Evolutionary conservation across 2,113 vertebrate genomes (phyloP).

Genomic region (Leuciscus idus): DNA sequence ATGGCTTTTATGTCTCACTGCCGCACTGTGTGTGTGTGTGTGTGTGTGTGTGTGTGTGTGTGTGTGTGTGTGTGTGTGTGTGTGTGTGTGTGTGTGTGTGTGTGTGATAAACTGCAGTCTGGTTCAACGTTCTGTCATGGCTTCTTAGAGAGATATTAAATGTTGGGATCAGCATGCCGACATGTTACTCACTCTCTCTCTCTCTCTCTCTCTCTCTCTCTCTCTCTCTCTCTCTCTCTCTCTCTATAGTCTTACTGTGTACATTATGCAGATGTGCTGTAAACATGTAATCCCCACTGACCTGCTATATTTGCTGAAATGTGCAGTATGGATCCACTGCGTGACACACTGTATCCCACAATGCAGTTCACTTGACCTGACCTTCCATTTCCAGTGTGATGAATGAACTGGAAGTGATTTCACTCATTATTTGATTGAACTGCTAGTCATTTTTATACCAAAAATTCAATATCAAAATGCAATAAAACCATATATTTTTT

Average conservation of each 20-base stretch:
- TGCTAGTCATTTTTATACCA: too few relatives aligned
- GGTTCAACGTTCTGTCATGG: neutral
- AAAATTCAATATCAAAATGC: too few relatives aligned
- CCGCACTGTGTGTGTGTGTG: neutral
- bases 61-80: neutral
- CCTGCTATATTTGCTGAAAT: neutral
- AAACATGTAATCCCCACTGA: neutral
- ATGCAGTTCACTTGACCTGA: neutral
- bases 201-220: too few relatives aligned
- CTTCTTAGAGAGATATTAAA: neutral
- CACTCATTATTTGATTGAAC: neutral
- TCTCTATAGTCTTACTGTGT: neutral
- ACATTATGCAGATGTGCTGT: neutral
- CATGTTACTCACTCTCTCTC: neutral
- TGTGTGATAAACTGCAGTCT: slow-evolving; percentile 6
- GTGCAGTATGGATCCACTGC: neutral
- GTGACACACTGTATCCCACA: neutral
- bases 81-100: neutral
- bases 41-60: neutral
- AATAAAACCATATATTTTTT: too few relatives aligned
- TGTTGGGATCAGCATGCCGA: neutral
- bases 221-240: too few relatives aligned
- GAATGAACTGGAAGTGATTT: neutral
- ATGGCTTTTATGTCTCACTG: slow-evolving; percentile 29
- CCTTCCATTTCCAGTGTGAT: neutral